Base-by-base conservation (phyloP, 2,113 vertebrate genomes). In the Pangasianodon hypophthalmus region DNA sequence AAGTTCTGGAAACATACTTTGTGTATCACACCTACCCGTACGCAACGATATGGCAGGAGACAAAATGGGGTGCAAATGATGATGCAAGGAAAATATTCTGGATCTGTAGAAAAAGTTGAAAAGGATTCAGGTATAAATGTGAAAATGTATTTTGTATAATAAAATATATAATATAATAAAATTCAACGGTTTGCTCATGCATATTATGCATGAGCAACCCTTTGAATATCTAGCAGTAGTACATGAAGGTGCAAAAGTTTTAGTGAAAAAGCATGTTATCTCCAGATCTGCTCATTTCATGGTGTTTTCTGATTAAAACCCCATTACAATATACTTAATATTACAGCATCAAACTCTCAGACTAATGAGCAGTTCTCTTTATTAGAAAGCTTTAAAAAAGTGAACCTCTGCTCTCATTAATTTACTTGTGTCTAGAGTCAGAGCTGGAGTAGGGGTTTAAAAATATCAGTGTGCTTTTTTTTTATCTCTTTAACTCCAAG, bases 11-110 rank as follows among this genome's bases (percentile, higher is more conserved):
- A 37, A 24, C 26, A 50, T 21, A 32, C 6, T 32, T 56, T 62
- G 21, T 50, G 29, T 41, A 60, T 32, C 8, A n/a, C 13, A 90
- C 97, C 94, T 92, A 99, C 98, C 97, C 96, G 93, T 97, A 99
- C 48, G 96, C 94, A 85, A 99, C 93, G 86, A 98, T 94, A 2
- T 93, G 95, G 93, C 97, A 97, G 60, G 95, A 95, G 0, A 93
- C 84, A 44, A 96, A 99, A 91, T 96, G 96, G 87, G 93, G 91
- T 56, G 97, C 96, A 93, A 96, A 67, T 60, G 96, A 93, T 0
- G 98, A 98, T 84, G 96, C 91, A 77, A 86, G 92, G 89, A 98
- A 97, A 89, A 97, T 95, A 81, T 96, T 95, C 82, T 94, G 92
- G 71, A 99, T 96, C 98, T 99, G 94, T 85, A 95, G 95, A 91